Conservation (phyloP, 2,113 vertebrate species). For the Menidia beryllina region DNA sequence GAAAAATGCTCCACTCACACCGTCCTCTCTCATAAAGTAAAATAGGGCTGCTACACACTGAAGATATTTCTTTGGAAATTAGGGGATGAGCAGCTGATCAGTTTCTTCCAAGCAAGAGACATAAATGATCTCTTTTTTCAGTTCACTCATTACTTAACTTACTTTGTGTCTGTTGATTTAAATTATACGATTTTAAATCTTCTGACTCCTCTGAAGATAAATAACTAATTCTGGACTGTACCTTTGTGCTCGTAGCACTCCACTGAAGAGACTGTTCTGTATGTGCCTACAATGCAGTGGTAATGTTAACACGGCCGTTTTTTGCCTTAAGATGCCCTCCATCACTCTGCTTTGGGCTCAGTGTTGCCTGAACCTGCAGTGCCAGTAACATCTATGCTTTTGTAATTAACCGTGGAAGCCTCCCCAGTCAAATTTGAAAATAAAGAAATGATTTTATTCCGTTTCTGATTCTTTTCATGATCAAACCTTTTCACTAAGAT, state of each 20-base stretch:
- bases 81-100: background rate
- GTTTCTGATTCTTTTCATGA: background rate
- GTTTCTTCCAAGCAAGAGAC: background rate
- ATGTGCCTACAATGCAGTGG: slow-evolving; percentile 7
- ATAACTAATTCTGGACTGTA: slow-evolving; percentile 4
- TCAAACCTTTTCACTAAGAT: background rate
- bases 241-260: background rate
- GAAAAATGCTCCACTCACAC: slow-evolving; percentile 10
- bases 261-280: slow-evolving; percentile 13
- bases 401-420: slow-evolving; percentile 35
- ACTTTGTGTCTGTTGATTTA: background rate
- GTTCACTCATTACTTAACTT: background rate
- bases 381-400: slow-evolving; percentile 3
- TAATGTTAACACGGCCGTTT: background rate
- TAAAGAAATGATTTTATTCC: background rate
- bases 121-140: background rate
- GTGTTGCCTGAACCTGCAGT: background rate
- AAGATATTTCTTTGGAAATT: background rate
- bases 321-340: slow-evolving; percentile 32
- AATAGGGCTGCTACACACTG: background rate
- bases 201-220: slow-evolving; percentile 16
- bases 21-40: background rate
- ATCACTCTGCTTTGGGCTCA: slow-evolving; percentile 13
- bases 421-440: slow-evolving; percentile 24
- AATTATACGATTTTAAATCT: fast-evolving